Conservation (phyloP, 2,113 vertebrate genomes). For the Camelus bactrianus region DNA sequence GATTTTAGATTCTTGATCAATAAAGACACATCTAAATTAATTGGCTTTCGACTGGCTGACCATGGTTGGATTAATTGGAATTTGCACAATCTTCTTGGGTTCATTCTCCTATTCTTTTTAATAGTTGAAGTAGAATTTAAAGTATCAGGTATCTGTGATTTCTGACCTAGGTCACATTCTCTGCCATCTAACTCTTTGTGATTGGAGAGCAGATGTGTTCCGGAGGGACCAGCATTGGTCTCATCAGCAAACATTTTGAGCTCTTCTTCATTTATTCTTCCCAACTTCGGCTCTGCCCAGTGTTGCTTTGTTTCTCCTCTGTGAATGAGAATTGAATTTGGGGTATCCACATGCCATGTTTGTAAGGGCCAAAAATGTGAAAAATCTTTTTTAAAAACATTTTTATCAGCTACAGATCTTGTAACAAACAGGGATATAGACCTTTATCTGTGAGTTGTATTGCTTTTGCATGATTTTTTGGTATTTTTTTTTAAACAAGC, state of each 20-base stretch:
- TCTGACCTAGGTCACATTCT: background rate
- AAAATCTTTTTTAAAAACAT: background rate
- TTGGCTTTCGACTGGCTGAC: background rate
- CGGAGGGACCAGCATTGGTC: background rate
- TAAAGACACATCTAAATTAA: background rate
- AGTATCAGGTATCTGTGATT: background rate
- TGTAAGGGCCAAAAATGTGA: background rate
- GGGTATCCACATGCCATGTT: background rate
- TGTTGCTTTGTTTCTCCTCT: background rate
- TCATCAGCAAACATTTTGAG: background rate
- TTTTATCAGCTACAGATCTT: background rate
- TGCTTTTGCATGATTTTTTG: background rate
- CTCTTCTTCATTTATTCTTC: constrained; percentile 13
- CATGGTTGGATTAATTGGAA: background rate
- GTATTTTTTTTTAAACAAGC: background rate
- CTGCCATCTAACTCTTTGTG: background rate
- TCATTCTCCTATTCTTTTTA: background rate
- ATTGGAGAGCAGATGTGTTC: background rate
- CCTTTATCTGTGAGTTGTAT: background rate
- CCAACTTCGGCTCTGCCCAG: background rate
- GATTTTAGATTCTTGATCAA: background rate
- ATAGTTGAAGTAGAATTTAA: background rate
- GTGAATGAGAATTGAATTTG: background rate
- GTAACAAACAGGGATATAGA: background rate
- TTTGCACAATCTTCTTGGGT: background rate